Base-by-base conservation (phyloP, 2,888 invertebrate species). In the Balanococcus diminutus region DNA sequence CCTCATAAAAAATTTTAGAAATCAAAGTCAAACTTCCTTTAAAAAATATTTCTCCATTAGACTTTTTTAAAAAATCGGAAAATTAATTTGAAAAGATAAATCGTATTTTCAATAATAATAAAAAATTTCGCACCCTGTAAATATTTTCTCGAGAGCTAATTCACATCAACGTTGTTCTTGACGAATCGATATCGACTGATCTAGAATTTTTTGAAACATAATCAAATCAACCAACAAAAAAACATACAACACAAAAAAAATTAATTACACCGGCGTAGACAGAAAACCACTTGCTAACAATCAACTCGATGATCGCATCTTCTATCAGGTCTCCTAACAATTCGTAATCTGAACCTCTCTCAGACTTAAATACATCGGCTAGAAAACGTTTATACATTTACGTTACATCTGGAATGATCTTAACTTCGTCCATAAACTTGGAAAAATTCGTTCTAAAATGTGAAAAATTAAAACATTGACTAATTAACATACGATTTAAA, bases 341-440 rank as follows among this genome's bases (percentile, higher is more conserved):
- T n/a, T 75, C 22, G 75, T 5, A 75, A 75, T 32, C n/a, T 2
- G 22, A 61, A 32, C 75, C 75, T 2, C n/a, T 25, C n/a, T n/a
- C n/a, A 75, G 32, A n/a, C 32, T 75, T 28, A 32, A 32, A 75
- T 32, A 75, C 75, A 72, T 28, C 72, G 72, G 72, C 72, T 31
- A 72, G 72, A 72, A 72, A 72, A 72, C 72, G 75, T 31, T 32
- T 9, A 36, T 32, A 36, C 16, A 75, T 75, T 75, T 75, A 75
- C 32, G 75, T 75, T 75, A 75, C 75, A 32, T 75, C 75, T 75
- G 75, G 75, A 75, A 75, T 75, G 75, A 75, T 75, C 28, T 75
- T 75, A 75, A 75, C 75, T 75, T 75, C 75, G 75, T 75, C 75
- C 75, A 75, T 75, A 75, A 75, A 75, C 75, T 75, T 75, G 25